A percentile compares a stretch with the other conserved stretches of the same genome.
Conservation (phyloP, 2,113 vertebrate genomes). For the Mormyrus iriodes region DNA sequence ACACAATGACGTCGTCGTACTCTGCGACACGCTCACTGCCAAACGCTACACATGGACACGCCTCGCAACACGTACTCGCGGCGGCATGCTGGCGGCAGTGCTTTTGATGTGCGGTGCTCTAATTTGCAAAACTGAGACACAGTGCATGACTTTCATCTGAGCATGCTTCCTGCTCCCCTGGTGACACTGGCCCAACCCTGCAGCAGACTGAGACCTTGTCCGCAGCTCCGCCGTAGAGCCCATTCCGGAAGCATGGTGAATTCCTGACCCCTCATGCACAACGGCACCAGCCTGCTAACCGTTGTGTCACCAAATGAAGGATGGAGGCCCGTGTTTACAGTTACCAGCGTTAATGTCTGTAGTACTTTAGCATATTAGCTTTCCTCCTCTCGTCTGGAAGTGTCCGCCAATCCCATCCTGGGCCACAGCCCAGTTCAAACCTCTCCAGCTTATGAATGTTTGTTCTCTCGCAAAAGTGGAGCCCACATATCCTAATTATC, state of each 20-base stretch:
- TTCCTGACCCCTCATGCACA: neutral
- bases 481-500: conserved; percentile 35
- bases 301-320: conserved; percentile 34
- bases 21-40: neutral
- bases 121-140: neutral
- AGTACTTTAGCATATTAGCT: neutral
- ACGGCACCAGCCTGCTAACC: conserved; percentile 27
- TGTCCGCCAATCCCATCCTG: conserved; percentile 29
- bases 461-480: conserved; percentile 39
- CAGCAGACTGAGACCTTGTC: neutral
- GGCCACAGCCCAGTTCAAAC: conserved; percentile 48
- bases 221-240: neutral
- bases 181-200: neutral
- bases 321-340: neutral
- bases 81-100: neutral
- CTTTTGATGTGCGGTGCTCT: neutral
- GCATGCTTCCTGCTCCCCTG: neutral
- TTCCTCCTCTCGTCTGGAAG: neutral
- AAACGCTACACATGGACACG: neutral
- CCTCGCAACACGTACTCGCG: neutral
- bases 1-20: neutral
- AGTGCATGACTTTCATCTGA: neutral
- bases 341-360: conserved; percentile 38
- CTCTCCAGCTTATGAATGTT: conserved; percentile 36
- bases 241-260: neutral